A percentile compares a stretch with the other conserved stretches of the same genome.
Conservation (phyloP, 2,113 vertebrate genomes). For the Hirundichthys speculiger region DNA sequence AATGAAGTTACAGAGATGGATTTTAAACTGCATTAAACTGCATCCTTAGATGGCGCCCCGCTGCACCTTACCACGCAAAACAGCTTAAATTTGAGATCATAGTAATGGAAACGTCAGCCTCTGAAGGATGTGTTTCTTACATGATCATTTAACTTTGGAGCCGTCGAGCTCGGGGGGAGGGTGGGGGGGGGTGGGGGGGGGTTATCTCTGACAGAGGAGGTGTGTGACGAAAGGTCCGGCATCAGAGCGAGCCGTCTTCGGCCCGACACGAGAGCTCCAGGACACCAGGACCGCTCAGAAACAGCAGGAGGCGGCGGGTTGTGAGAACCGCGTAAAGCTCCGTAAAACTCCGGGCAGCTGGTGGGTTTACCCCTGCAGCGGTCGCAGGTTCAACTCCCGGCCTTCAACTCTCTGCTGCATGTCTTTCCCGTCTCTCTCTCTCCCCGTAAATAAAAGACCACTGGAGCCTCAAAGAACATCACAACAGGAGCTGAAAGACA, state of each 20-base stretch:
- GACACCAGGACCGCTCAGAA: slow-evolving; percentile 55
- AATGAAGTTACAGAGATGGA: too few relatives aligned
- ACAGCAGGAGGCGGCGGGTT: slow-evolving; percentile 34
- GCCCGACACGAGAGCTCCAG: slow-evolving; percentile 40
- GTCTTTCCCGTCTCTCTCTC: too few relatives aligned
- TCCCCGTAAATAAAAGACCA: slow-evolving; percentile 33
- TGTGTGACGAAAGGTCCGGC: slow-evolving; percentile 44
- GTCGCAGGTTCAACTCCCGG: too few relatives aligned
- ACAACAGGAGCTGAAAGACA: slow-evolving; percentile 26
- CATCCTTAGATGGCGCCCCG: not conserved
- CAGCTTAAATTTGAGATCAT: slow-evolving; percentile 36
- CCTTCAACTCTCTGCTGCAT: too few relatives aligned
- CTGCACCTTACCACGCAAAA: slow-evolving; percentile 16
- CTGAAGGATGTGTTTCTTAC: slow-evolving; percentile 42
- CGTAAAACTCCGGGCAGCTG: too few relatives aligned
- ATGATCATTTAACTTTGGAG: slow-evolving; percentile 61
- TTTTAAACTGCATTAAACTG: not conserved
- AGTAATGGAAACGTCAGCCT: slow-evolving; percentile 42
- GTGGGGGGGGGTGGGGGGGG: slow-evolving; percentile 38
- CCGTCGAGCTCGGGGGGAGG: slow-evolving; percentile 35
- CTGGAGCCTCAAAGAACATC: slow-evolving; percentile 9
- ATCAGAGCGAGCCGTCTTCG: slow-evolving; percentile 54
- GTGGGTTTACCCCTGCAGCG: too few relatives aligned
- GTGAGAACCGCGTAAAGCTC: slow-evolving; percentile 37
- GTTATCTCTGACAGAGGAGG: slow-evolving; percentile 52